These are phyloP conservation scores for Chelon labrosus DNA, from an alignment of 2,797 vertebrate species.

Conservation along the genomic window DNA sequence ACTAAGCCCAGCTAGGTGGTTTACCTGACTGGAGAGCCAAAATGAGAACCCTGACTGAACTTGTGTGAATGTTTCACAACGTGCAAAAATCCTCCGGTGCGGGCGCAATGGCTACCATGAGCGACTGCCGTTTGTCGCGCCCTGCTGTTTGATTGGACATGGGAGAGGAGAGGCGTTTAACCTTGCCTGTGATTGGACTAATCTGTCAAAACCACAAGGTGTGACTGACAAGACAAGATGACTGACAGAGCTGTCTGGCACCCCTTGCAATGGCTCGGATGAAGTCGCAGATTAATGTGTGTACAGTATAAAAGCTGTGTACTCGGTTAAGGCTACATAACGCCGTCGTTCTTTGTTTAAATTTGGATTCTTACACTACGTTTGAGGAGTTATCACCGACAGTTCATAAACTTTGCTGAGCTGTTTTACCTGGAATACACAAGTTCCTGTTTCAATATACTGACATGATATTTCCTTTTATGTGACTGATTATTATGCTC, in stretches of 20 bases:
- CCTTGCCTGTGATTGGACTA: constrained; percentile 62
- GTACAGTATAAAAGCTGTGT: not conserved
- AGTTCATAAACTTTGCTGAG: not conserved
- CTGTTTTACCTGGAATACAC: not conserved
- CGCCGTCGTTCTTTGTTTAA: not conserved
- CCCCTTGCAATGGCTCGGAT: constrained; percentile 36
- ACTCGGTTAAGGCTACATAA: not conserved
- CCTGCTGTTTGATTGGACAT: constrained; percentile 65
- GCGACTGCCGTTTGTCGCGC: constrained; percentile 45
- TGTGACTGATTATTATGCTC: not conserved
- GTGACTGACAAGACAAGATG: constrained; percentile 72
- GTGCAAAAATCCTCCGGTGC: constrained; percentile 29
- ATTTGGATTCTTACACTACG: too few species aligned
- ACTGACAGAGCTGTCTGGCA: constrained; percentile 74
- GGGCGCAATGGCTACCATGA: constrained; percentile 38
- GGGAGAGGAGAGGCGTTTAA: constrained; percentile 73
- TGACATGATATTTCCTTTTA: not conserved
- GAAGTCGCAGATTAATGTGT: constrained; percentile 54
- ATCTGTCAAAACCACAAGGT: constrained; percentile 74
- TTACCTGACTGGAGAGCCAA: constrained; percentile 71
- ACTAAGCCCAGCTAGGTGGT: constrained; percentile 65
- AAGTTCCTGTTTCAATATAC: not conserved
- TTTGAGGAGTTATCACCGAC: not conserved
- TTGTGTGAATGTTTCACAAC: constrained; percentile 31
- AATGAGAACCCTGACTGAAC: constrained; percentile 59